Base-by-base conservation (phyloP, 2,888 invertebrate species). In the Latrodectus hesperus region DNA sequence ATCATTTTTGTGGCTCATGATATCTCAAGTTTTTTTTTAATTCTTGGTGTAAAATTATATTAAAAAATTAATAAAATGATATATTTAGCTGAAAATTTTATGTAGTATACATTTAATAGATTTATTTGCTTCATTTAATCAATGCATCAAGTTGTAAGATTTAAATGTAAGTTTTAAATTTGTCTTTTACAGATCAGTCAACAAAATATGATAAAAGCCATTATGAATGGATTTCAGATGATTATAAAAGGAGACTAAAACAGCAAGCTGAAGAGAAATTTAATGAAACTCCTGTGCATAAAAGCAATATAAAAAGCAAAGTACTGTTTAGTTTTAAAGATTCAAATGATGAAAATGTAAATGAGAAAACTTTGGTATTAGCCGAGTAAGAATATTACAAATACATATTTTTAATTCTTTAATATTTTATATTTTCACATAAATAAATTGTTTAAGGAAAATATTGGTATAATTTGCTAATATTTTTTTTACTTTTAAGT, bases 291-390 rank as follows among this genome's bases (percentile, higher is more conserved):
- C 9, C 22, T 68, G 55, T 64, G 26, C 26, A 71, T 9, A 67
- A 80, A 49, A 87, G 73, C 64, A 82, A 67, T 51, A 80, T 77
- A 49, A 81, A 81, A 74, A 64, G 71, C n/a, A 67, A 53, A 65
- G 49, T 49, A 26, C 14, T 67, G 17, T 87, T 87, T 38, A 87
- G 86, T 60, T 87, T 87, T 38, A 87, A 72, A 51, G 86, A 80
- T 67, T 65, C 81, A 26, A 77, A 76, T 53, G 74, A 81, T 81
- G 64, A 65, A 12, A 16, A 38, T n/a, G 53, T 65, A 53, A 81
- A 67, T 73, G 86, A 87, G 12, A 38, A 67, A 14, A 80, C 72
- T 55, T 14, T 71, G 14, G 4, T 87, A 10, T 60, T 53, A 67
- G 76, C 73, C 22, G 81, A 87, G 88, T 88, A 83, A 64, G 81